phyloP scores from a whole-genome alignment of 2,113 vertebrate genomes.

The Mixornis gularis region DNA sequence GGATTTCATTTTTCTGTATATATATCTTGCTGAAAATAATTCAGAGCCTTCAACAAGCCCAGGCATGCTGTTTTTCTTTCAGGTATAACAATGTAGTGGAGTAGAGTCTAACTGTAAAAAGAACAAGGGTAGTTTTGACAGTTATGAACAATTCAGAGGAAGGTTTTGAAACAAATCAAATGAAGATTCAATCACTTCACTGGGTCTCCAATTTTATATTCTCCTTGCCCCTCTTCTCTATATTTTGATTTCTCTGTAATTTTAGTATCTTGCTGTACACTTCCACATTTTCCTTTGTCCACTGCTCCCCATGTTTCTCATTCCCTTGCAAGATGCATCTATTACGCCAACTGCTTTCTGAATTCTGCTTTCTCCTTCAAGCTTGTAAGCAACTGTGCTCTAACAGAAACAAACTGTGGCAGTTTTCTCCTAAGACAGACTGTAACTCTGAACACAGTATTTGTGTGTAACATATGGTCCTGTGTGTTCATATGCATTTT shows the following conservation, averaged over 20 bases:
- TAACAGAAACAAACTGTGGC: background rate
- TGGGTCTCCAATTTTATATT: background rate
- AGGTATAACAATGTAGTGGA: background rate
- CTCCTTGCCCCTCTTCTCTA: background rate
- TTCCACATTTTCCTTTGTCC: background rate
- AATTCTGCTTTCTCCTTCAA: background rate
- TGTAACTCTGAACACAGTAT: background rate
- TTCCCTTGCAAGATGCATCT: background rate
- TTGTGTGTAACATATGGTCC: background rate
- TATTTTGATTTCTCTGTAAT: background rate
- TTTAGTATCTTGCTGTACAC: background rate
- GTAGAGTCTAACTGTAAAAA: background rate
- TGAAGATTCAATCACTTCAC: background rate
- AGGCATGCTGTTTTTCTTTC: background rate
- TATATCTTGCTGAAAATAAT: background rate
- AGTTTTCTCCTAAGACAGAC: background rate
- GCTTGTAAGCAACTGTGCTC: background rate
- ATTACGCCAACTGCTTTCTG: background rate
- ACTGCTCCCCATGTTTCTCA: background rate
- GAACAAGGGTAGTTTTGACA: background rate
- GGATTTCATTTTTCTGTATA: background rate
- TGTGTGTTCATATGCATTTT: background rate
- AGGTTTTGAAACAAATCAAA: background rate
- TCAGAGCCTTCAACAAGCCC: background rate
- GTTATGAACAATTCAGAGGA: background rate